Evolutionary conservation across 2,113 vertebrate species (phyloP), one percentile per base, ranked within the genome.

Genomic region (Neotoma lepida): DNA sequence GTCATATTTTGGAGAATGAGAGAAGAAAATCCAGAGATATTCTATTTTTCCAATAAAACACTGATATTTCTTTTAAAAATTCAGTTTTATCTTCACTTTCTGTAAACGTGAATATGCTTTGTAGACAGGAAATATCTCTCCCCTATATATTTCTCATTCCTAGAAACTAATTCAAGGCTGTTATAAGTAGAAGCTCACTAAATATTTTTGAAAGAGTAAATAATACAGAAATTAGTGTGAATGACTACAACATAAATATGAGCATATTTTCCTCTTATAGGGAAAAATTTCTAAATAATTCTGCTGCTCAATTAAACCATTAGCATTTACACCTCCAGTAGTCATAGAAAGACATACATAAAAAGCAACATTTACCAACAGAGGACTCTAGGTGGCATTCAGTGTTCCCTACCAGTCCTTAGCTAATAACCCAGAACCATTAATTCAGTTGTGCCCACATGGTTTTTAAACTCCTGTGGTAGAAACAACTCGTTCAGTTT

Each of bases 241-340:
- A 54, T n/a, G 30, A 54, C 17, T 81, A 44, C 78, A 28, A 92
- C 12, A 51, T 24, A 58, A 88, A 61, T 22, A 39, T 70, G 28
- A 81, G 18, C 9, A 8, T 61, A 68, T 89, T 87, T 93, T 86
- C 18, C n/a, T 30, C 78, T 39, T 56, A 1, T 56, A 26, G n/a
- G 24, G 39, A 87, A 95, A 86, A 87, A 66, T 81, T 86, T 96
- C 63, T 61, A 41, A 39, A 68, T 44, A 89, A 84, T 80, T 91
- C 70, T 84, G 54, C 41, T 74, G 9, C 20, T 41, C 77, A 56
- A 90, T 81, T 80, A 70, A 87, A 5, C 35, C 35, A 7, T 24
- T 84, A 18, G 44, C 41, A 4, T 28, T 85, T 74, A 77, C 0
- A 15, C 64, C 44, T 54, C 41, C 51, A 54, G 2, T 9, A 44